Percentiles rank a stretch among this genome's conserved stretches.
Evolutionary conservation across 1,140 invertebrate genomes (phyloP).

Genomic region (Coptotermes formosanus): DNA sequence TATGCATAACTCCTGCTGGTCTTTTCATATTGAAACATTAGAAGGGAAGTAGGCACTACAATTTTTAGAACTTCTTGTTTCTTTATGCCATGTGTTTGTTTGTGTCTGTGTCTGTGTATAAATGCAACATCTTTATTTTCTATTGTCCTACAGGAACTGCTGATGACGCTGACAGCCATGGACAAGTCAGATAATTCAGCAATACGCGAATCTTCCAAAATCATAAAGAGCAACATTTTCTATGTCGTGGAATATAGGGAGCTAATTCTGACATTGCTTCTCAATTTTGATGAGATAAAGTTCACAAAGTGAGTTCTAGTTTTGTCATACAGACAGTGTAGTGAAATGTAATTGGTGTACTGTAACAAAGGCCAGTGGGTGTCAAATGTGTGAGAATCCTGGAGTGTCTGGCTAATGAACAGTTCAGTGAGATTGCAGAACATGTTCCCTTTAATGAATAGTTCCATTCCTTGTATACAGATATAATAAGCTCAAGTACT

Average conservation of each 20-base stretch:
- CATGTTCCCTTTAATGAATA: too few relatives aligned
- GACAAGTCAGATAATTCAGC: conserved; percentile 66
- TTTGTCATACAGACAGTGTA: too few relatives aligned
- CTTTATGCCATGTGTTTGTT: conserved; percentile 26
- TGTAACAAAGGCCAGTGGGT: too few relatives aligned
- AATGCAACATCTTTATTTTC: too few relatives aligned
- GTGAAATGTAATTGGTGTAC: too few relatives aligned
- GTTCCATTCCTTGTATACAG: too few relatives aligned
- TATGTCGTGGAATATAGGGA: conserved; percentile 94
- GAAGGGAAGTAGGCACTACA: neutral
- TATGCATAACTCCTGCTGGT: neutral
- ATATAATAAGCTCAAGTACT: too few relatives aligned
- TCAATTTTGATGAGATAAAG: conserved; percentile 80
- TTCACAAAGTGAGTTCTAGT: conserved; percentile 69
- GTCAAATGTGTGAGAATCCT: too few relatives aligned
- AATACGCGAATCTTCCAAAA: conserved; percentile 73
- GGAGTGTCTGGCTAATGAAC: too few relatives aligned
- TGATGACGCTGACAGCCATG: conserved; percentile 75
- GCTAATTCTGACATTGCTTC: conserved; percentile 75
- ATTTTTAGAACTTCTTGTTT: neutral
- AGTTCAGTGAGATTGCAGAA: too few relatives aligned
- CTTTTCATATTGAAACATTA: neutral
- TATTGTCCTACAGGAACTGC: conserved; percentile 49
- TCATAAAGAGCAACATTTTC: conserved; percentile 90
- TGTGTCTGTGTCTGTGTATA: neutral